phyloP scores from a whole-genome alignment of 2,888 invertebrate species.

The Tiphia femorata region DNA sequence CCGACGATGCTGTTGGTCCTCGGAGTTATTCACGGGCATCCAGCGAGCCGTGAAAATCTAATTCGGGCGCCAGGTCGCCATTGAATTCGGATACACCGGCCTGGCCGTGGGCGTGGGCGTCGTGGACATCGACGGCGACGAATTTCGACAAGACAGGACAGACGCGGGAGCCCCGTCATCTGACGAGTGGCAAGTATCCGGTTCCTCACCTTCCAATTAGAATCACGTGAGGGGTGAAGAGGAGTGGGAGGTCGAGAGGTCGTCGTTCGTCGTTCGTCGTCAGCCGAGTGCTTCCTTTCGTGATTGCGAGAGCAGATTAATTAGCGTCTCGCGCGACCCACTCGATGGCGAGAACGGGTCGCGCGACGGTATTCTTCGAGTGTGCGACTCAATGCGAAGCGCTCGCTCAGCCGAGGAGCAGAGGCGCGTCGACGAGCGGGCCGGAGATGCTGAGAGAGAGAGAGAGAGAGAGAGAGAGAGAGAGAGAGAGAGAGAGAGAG shows the following conservation, averaged over 20 bases:
- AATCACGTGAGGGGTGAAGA: no score
- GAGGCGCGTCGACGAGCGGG: no score
- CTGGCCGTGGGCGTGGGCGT: no score
- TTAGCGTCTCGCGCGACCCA: background rate
- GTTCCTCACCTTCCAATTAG: background rate
- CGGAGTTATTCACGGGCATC: background rate
- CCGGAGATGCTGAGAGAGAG: no score
- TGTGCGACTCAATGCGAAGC: no score
- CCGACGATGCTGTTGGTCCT: background rate
- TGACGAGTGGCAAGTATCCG: background rate
- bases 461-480: no score
- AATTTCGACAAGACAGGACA: background rate
- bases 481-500: no score
- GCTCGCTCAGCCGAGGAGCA: no score
- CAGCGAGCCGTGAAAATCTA: background rate
- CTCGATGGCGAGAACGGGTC: no score
- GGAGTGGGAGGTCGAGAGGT: background rate
- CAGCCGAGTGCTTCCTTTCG: background rate
- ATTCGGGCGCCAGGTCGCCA: background rate
- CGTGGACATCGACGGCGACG: background rate
- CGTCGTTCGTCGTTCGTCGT: no score
- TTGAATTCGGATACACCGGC: background rate
- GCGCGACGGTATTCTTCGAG: no score
- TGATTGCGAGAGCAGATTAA: background rate
- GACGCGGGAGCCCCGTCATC: background rate